A percentile compares a stretch with the other conserved stretches of the same genome.
Evolutionary conservation across 2,113 vertebrate genomes (phyloP).

Genomic region (Noctilio leporinus): DNA sequence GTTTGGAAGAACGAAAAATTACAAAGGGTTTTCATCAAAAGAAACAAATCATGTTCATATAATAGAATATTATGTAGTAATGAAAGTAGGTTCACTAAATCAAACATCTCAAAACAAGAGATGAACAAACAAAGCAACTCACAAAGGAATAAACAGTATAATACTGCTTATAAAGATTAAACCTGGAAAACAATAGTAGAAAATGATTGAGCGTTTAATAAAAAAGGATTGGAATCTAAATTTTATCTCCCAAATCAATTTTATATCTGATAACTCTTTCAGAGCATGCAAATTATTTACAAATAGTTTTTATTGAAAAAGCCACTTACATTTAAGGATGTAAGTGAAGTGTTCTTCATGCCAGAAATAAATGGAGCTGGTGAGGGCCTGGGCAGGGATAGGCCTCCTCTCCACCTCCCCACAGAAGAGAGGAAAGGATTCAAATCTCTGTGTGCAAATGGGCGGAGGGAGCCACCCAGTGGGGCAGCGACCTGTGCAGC

Average conservation of each 20-base stretch:
- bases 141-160: background rate
- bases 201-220: background rate
- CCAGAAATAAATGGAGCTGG: background rate
- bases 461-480: background rate
- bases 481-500: accelerated
- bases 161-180: background rate
- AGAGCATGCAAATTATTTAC: background rate
- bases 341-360: background rate
- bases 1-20: background rate
- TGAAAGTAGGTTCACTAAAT: background rate
- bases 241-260: background rate
- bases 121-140: background rate
- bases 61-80: background rate
- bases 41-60: background rate
- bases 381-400: background rate
- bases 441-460: accelerated
- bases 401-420: background rate
- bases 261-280: background rate
- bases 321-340: background rate
- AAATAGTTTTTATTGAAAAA: background rate
- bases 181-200: background rate
- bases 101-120: background rate
- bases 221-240: background rate
- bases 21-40: background rate
- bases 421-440: background rate